A percentile compares a stretch with the other conserved stretches of the same genome.
Evolutionary conservation across 2,888 invertebrate species (phyloP).

Genomic region (Frankliniella intonsa): DNA sequence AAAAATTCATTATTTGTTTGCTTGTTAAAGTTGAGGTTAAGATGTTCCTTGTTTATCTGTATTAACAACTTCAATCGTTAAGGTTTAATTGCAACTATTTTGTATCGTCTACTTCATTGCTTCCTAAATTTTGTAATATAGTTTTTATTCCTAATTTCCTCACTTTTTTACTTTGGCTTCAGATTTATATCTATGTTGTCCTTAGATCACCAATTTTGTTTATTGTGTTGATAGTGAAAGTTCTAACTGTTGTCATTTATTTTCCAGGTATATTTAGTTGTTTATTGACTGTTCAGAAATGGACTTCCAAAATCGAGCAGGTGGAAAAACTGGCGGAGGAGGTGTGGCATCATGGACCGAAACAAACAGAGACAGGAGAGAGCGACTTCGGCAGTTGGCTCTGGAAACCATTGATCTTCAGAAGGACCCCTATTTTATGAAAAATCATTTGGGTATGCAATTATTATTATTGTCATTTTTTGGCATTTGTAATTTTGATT

Average conservation of each 20-base stretch:
- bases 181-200: no score
- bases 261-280: background rate
- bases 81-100: background rate
- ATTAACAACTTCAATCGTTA: background rate
- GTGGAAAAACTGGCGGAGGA: slow-evolving; percentile 98
- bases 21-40: background rate
- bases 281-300: slow-evolving; percentile 51
- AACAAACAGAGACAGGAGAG: slow-evolving; percentile 92
- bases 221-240: background rate
- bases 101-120: background rate
- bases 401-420: slow-evolving; percentile 97
- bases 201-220: background rate
- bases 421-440: slow-evolving; percentile 99
- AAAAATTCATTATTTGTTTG: background rate
- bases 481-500: background rate
- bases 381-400: slow-evolving; percentile 91
- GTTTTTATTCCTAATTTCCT: background rate
- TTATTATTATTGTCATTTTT: slow-evolving; percentile 28
- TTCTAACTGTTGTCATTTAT: background rate
- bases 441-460: slow-evolving; percentile 84
- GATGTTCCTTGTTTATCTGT: background rate
- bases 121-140: background rate
- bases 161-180: background rate
- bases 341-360: slow-evolving; percentile 99
- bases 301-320: slow-evolving; percentile 99